Conservation (phyloP, 2,797 vertebrate genomes). For the Knipowitschia caucasica region DNA sequence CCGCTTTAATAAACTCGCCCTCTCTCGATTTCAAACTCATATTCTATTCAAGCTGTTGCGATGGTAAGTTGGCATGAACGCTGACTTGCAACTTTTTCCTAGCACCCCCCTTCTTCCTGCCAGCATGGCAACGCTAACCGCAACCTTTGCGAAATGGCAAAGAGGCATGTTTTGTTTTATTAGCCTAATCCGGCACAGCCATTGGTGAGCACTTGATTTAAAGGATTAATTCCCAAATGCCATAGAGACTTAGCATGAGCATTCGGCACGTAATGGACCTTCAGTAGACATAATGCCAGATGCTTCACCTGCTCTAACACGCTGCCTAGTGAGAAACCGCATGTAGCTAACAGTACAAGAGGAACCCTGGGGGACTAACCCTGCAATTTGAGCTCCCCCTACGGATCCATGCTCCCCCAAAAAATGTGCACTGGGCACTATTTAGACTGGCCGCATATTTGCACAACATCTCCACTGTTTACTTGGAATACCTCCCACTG, state of each 20-base stretch:
- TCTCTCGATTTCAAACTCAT: conserved; percentile 75
- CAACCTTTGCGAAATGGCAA: conserved; percentile 62
- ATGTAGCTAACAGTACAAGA: conserved; percentile 41
- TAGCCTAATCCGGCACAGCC: conserved; percentile 54
- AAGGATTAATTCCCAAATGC: conserved; percentile 63
- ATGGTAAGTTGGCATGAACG: conserved; percentile 63
- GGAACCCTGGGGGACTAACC: conserved; percentile 24
- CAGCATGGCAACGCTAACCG: conserved; percentile 62
- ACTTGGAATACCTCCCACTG: conserved; percentile 38
- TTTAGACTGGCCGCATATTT: conserved; percentile 41
- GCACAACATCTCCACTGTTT: conserved; percentile 50
- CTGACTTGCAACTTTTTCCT: conserved; percentile 4
- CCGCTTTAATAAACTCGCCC: conserved; percentile 55
- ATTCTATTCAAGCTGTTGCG: conserved; percentile 62
- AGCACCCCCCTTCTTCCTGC: conserved; percentile 31
- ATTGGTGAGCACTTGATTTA: conserved; percentile 61
- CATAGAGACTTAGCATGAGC: conserved; percentile 26
- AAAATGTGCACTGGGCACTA: conserved; percentile 48
- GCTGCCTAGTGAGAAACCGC: conserved; percentile 47
- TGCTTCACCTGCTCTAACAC: conserved; percentile 42
- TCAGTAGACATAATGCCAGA: conserved; percentile 21
- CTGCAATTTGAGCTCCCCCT: conserved; percentile 51
- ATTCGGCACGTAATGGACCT: conserved; percentile 33
- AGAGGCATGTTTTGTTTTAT: conserved; percentile 56
- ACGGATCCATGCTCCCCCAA: conserved; percentile 13